Percentiles rank a stretch among this genome's conserved stretches.
phyloP scores from a whole-genome alignment of 2,113 vertebrate genomes.

The Regulus satrapa region DNA sequence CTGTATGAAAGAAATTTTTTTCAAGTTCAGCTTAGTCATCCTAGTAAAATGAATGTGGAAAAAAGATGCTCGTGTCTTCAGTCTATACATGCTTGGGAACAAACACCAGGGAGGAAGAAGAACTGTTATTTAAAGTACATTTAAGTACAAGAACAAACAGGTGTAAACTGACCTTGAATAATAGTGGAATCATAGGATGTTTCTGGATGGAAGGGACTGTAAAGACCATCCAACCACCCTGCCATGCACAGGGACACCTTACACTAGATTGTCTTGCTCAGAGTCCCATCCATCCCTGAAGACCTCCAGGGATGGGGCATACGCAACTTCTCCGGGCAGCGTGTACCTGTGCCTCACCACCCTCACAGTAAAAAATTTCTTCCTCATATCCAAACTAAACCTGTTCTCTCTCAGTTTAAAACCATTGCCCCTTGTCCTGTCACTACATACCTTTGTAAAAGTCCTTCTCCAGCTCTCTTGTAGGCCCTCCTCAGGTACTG shows the following conservation, averaged over 20 bases:
- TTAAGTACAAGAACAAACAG: background rate
- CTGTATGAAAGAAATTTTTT: background rate
- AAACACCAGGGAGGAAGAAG: background rate
- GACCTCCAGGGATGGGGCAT: background rate
- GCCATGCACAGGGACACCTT: background rate
- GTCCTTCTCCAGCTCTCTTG: background rate
- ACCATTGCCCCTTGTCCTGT: background rate
- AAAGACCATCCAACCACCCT: background rate
- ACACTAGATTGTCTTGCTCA: background rate
- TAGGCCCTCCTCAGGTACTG: background rate
- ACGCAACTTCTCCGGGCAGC: background rate
- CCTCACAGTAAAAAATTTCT: background rate
- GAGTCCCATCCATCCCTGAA: background rate
- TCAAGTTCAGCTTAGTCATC: background rate
- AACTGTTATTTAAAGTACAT: background rate
- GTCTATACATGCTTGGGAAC: background rate
- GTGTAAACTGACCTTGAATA: background rate
- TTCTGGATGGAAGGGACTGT: background rate
- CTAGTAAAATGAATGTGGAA: background rate
- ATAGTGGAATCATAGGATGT: background rate
- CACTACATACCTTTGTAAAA: background rate
- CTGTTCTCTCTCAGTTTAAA: background rate
- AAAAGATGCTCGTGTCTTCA: background rate
- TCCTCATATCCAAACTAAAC: background rate
- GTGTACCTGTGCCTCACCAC: background rate